These are phyloP conservation scores for Bombycilla garrulus DNA, from an alignment of 2,113 vertebrate genomes.

Conservation along the genomic window DNA sequence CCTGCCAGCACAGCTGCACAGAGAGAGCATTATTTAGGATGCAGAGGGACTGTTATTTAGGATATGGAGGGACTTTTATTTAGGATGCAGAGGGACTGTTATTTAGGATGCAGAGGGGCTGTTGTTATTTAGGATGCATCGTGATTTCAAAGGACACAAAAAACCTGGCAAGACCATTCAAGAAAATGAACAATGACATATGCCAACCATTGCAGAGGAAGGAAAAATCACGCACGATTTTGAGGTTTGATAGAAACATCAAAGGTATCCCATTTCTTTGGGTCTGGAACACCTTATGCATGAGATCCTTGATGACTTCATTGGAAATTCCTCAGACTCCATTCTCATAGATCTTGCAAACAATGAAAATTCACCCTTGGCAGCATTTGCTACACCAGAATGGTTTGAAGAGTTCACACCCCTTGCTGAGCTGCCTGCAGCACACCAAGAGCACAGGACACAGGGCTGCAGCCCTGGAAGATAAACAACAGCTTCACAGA, in stretches of 20 bases:
- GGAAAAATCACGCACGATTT: neutral
- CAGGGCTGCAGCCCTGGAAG: neutral
- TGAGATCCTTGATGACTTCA: neutral
- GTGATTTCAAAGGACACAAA: neutral
- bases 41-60: no score
- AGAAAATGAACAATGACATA: neutral
- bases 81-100: no score
- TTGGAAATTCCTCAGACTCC: neutral
- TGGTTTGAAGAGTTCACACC: neutral
- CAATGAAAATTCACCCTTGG: neutral
- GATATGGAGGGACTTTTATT: no score
- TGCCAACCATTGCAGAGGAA: neutral
- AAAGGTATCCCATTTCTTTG: neutral
- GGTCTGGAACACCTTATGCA: neutral
- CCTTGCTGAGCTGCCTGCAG: neutral
- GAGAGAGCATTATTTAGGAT: neutral
- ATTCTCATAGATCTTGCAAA: neutral
- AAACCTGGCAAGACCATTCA: neutral
- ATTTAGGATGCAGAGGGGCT: no score
- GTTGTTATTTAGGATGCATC: neutral
- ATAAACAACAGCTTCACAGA: neutral
- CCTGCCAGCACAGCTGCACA: neutral
- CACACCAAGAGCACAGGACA: neutral
- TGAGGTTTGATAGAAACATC: neutral
- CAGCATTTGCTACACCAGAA: neutral